Percentiles rank a stretch among this genome's conserved stretches.
phyloP scores from a whole-genome alignment of 1,140 invertebrate species.

The Hyposmocoma kahamanoa region DNA sequence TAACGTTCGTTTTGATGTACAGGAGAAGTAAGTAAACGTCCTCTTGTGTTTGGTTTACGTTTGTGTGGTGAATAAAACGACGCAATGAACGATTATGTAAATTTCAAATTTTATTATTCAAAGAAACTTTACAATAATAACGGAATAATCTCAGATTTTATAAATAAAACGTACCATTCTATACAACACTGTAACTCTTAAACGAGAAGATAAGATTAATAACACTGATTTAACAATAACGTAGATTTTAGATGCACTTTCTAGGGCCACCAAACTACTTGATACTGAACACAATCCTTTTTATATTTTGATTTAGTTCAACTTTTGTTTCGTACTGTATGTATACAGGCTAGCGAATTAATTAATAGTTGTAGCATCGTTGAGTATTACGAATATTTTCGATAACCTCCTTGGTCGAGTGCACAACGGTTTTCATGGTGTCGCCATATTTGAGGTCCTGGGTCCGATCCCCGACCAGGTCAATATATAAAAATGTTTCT shows the following conservation, averaged over 20 bases:
- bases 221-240: constrained; percentile 70
- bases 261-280: constrained; percentile 52
- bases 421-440: no score
- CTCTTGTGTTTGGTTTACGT: not conserved
- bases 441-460: no score
- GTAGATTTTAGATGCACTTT: constrained; percentile 55
- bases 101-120: constrained; percentile 68
- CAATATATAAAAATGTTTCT: no score
- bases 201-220: constrained; percentile 68
- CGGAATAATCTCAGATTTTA: constrained; percentile 67
- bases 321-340: no score
- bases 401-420: no score
- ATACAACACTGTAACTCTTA: constrained; percentile 72
- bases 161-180: constrained; percentile 67
- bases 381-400: no score
- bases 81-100: constrained; percentile 64
- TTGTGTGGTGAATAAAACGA: constrained; percentile 35
- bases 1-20: constrained; percentile 15
- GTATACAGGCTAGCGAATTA: no score
- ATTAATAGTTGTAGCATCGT: no score
- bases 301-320: no score
- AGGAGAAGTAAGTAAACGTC: constrained; percentile 19
- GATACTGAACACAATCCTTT: constrained; percentile 50
- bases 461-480: no score
- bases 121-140: constrained; percentile 70